Base-by-base conservation (phyloP, 2,888 invertebrate species). In the Rhynchonema sp. region DNA sequence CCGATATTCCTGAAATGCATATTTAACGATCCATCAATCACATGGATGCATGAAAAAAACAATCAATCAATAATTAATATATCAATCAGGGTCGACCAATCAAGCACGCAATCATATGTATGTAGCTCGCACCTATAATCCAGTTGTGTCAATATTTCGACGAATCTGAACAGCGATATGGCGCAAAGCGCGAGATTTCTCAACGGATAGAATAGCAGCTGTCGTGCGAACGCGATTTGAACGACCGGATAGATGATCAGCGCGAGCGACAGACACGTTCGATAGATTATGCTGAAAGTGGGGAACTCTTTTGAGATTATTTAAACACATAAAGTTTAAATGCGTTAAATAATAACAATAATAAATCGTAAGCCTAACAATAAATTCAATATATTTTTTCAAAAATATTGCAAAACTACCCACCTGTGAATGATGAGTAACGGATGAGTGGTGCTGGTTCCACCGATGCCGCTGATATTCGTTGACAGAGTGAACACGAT, bases 171-270 rank as follows among this genome's bases (percentile, higher is more conserved):
- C n/a, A 28, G 22, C 1, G 49, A 55, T 1, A 54, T 26, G 46
- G n/a, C 46, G 28, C 23, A 17, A 13, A 49, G 23, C 23, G 58
- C 23, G 25, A 55, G 3, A 2, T 26, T n/a, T 13, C 56, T 30
- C 29, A 61, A 27, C 29, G 61, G 61, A 26, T 61, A 53, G 55
- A 23, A 54, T 49, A 54, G 55, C 46, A 58, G 13, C 20, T 61
- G 26, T 2, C 30, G 26, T 9, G 38, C 28, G 25, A 56, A 29
- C 29, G 17, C 1, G 22, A 52, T 26, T 27, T 54, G 54, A 3
- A 49, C 26, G 25, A 25, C 13, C 9, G 61, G 61, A 28, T 38
- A 58, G 2, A 58, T 6, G n/a, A 61, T 13, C 29, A 61, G 46
- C 1, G 55, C 30, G 25, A 61, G 23, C 20, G 54, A 46, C 29